Evolutionary conservation across 2,797 vertebrate genomes (phyloP).

Genomic region (Oreonectes daqikongensis): DNA sequence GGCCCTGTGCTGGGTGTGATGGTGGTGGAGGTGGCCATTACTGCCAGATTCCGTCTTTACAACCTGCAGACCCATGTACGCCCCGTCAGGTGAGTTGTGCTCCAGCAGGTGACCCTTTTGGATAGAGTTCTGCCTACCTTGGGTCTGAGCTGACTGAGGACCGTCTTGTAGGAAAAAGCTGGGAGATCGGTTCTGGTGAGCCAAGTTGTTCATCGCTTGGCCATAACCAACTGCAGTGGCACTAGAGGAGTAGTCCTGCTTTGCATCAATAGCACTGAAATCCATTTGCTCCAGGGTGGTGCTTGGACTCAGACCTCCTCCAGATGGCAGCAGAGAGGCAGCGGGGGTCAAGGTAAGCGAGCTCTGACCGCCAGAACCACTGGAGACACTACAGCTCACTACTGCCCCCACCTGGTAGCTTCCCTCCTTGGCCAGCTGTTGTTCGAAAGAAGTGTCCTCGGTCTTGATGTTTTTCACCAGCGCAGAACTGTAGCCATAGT

Average conservation of each 20-base stretch:
- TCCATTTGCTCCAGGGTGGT: constrained; percentile 99
- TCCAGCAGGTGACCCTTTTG: constrained; percentile 81
- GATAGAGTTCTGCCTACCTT: constrained; percentile 70
- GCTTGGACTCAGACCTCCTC: constrained; percentile 96
- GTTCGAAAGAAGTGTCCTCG: constrained; percentile 97
- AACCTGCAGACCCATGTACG: constrained; percentile 78
- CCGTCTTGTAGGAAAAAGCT: constrained; percentile 98
- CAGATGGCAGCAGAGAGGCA: constrained; percentile 90
- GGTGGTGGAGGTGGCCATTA: constrained; percentile 74
- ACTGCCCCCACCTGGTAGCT: constrained; percentile 78
- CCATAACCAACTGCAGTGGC: constrained; percentile 77
- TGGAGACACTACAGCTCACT: constrained; percentile 75
- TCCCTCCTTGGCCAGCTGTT: constrained; percentile 93
- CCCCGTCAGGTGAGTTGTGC: constrained; percentile 78
- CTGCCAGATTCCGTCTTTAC: constrained; percentile 87
- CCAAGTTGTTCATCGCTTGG: constrained; percentile 88
- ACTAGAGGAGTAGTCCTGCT: constrained; percentile 88
- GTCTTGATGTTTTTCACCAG: constrained; percentile 96
- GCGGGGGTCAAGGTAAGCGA: constrained; percentile 85
- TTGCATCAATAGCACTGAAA: constrained; percentile 98
- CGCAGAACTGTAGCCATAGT: constrained; percentile 82
- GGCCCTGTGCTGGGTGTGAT: constrained; percentile 82
- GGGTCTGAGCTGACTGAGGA: constrained; percentile 79
- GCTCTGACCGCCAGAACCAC: constrained; percentile 79
- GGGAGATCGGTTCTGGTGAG: constrained; percentile 93